Conservation (phyloP, 1,140 invertebrate species). For the Drosophila sulfurigaster region DNA sequence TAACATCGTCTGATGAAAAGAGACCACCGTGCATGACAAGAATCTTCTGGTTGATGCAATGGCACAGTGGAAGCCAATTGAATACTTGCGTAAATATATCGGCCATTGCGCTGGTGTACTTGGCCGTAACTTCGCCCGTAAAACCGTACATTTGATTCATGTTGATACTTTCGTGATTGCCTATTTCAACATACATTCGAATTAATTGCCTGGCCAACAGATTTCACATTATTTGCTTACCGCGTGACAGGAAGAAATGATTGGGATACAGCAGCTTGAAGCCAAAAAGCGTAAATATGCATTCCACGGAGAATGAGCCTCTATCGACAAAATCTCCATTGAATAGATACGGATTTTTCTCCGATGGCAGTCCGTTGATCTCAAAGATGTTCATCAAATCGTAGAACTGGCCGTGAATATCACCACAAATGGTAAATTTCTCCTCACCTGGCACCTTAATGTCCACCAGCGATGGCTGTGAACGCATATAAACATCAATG, state of each 20-base stretch:
- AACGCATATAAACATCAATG: conserved; percentile 93
- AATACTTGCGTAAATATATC: conserved; percentile 99
- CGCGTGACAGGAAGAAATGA: conserved; percentile 99
- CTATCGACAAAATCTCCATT: conserved; percentile 97
- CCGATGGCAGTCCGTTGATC: conserved; percentile 97
- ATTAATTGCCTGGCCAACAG: neutral
- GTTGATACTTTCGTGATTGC: conserved; percentile 98
- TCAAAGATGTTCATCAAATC: conserved; percentile 99
- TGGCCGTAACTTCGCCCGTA: conserved; percentile 98
- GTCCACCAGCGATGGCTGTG: conserved; percentile 95
- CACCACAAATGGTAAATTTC: conserved; percentile 99
- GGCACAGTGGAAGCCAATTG: conserved; percentile 98
- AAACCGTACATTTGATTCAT: conserved; percentile 99
- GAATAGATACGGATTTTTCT: conserved; percentile 95
- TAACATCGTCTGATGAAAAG: conserved; percentile 95
- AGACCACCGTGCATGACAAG: conserved; percentile 98
- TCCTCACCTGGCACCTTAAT: conserved; percentile 93
- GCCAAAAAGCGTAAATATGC: conserved; percentile 98
- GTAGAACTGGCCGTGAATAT: conserved; percentile 99
- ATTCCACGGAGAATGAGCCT: conserved; percentile 99
- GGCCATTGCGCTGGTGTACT: conserved; percentile 97
- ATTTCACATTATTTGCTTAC: conserved; percentile 86
- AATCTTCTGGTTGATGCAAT: conserved; percentile 96
- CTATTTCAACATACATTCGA: conserved; percentile 85
- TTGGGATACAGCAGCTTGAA: conserved; percentile 99